Evolutionary conservation across 2,113 vertebrate species (phyloP).

Genomic region (Eurypyga helias): DNA sequence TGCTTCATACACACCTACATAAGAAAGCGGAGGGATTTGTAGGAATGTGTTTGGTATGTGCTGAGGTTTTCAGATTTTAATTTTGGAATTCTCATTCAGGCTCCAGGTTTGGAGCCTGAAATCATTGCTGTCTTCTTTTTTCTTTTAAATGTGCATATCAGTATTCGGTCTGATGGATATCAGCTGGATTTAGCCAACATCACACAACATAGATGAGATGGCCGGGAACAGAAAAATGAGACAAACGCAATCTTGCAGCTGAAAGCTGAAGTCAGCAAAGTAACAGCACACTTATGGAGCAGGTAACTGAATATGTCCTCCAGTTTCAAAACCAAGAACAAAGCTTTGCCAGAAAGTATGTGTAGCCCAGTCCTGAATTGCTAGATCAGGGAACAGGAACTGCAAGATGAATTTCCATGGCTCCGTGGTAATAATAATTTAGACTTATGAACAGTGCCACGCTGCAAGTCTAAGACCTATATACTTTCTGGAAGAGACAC

Average conservation of each 20-base stretch:
- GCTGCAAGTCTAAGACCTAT: background rate
- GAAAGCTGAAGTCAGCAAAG: conserved; percentile 39
- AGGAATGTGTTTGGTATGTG: background rate
- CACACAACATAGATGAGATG: background rate
- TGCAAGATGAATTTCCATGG: background rate
- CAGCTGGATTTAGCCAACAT: background rate
- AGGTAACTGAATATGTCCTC: background rate
- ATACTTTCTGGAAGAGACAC: background rate
- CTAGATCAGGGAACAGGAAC: background rate
- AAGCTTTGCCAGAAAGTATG: background rate
- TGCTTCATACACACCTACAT: background rate
- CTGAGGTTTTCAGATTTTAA: background rate
- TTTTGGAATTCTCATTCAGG: background rate
- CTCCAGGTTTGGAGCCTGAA: background rate
- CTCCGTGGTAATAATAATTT: background rate
- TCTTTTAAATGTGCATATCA: background rate
- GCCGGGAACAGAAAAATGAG: conserved; percentile 7
- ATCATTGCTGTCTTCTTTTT: background rate
- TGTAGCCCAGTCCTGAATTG: background rate
- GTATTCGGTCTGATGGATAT: background rate
- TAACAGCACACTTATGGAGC: background rate
- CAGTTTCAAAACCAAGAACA: background rate
- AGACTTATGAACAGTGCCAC: background rate
- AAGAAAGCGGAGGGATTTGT: background rate
- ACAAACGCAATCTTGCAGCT: background rate